A percentile compares a stretch with the other conserved stretches of the same genome.
These are phyloP conservation scores for Theretra japonica DNA, from an alignment of 2,888 invertebrate species.

Conservation along the genomic window DNA sequence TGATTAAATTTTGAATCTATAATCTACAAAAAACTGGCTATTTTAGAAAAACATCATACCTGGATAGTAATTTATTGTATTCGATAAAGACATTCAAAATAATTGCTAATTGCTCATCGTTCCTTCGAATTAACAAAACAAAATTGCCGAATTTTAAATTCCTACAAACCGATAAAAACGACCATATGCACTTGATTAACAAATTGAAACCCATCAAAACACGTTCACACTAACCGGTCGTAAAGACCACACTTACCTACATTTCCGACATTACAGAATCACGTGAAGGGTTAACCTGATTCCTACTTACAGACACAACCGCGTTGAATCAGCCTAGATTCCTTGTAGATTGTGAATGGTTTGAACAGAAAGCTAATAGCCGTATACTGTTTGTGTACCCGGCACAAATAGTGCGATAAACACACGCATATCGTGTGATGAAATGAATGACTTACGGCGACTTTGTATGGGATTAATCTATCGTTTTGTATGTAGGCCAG, in stretches of 20 bases:
- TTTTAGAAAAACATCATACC: no score
- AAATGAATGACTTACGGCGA: background rate
- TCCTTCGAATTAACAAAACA: no score
- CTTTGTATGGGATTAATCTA: background rate
- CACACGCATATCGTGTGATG: background rate
- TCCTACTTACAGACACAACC: constrained; percentile 28
- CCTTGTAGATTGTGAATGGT: constrained; percentile 30
- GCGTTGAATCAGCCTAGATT: constrained; percentile 30
- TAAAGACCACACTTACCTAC: background rate
- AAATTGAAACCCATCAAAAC: no score
- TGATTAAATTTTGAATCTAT: no score
- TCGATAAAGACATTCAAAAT: no score
- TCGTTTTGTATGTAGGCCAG: no score
- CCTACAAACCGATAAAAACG: no score
- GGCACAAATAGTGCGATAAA: background rate
- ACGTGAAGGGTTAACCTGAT: constrained; percentile 28
- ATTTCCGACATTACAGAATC: background rate
- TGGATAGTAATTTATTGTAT: no score
- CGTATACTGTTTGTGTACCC: background rate
- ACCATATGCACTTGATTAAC: no score
- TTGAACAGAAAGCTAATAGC: constrained; percentile 29
- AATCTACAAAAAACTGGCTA: no score
- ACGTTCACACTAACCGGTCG: background rate
- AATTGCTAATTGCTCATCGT: no score
- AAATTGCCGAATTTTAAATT: no score